Conservation (phyloP, 2,797 vertebrate genomes). For the Pogonophryne albipinna region DNA sequence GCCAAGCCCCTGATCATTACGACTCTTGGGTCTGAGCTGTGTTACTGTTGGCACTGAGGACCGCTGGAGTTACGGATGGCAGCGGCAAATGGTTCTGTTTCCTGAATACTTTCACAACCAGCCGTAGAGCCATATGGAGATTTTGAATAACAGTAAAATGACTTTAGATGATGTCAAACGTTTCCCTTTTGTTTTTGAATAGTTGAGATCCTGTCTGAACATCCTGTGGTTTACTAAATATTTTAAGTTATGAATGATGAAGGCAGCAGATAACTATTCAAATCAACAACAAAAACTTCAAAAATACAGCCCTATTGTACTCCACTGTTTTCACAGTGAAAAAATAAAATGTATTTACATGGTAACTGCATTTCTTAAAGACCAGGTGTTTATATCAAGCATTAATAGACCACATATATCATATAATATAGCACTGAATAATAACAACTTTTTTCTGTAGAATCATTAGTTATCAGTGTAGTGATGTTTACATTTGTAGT, state of each 20-base stretch:
- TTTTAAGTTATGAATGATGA: background rate
- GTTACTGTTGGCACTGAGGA: slow-evolving; percentile 60
- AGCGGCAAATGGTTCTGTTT: slow-evolving; percentile 32
- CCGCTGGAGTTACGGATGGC: slow-evolving; percentile 55
- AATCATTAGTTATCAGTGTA: background rate
- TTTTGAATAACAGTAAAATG: slow-evolving; percentile 12
- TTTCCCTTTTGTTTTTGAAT: slow-evolving; percentile 22
- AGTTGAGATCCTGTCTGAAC: slow-evolving; percentile 1
- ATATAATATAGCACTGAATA: background rate
- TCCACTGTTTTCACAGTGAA: background rate
- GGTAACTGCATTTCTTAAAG: background rate
- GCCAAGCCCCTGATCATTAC: slow-evolving; percentile 51
- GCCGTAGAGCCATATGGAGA: slow-evolving; percentile 48
- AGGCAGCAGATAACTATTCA: background rate
- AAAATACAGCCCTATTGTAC: background rate
- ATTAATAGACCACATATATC: background rate
- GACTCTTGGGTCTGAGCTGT: slow-evolving; percentile 39
- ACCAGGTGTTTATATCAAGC: background rate
- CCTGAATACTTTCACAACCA: slow-evolving; percentile 40
- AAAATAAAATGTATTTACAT: background rate
- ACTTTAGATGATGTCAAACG: slow-evolving; percentile 13
- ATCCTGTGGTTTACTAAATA: background rate
- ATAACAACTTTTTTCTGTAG: background rate
- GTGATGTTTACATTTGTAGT: background rate
- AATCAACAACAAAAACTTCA: background rate